phyloP scores from a whole-genome alignment of 2,797 vertebrate species.

The Premnoplex brunnescens region DNA sequence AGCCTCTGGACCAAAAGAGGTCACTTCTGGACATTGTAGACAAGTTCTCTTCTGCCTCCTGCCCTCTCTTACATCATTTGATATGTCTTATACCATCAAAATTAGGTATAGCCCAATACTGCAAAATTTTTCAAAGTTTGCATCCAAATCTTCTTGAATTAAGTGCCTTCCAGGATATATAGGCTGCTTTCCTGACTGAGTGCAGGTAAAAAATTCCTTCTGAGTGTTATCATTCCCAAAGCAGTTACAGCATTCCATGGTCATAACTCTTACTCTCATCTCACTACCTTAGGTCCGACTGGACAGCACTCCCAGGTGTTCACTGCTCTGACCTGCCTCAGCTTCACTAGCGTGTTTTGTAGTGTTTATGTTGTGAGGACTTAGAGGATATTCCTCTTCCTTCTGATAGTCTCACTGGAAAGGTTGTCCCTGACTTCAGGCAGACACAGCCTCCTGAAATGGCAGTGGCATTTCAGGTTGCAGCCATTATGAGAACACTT shows the following conservation, averaged over 20 bases:
- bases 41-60: neutral
- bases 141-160: neutral
- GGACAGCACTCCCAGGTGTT: neutral
- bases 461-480: neutral
- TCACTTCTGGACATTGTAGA: neutral
- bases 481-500: neutral
- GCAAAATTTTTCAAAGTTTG: neutral
- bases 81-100: neutral
- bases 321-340: neutral
- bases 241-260: neutral
- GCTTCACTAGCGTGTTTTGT: neutral
- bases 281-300: neutral
- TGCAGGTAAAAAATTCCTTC: neutral
- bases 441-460: neutral
- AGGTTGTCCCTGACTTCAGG: neutral
- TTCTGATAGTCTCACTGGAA: neutral
- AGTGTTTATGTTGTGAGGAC: neutral
- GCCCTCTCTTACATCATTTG: neutral
- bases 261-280: neutral
- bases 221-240: neutral
- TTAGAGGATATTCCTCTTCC: neutral
- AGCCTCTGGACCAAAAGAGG: neutral
- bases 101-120: neutral
- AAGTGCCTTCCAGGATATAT: neutral
- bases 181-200: neutral